A percentile compares a stretch with the other conserved stretches of the same genome.
Conservation (phyloP, 2,888 invertebrate genomes). For the Stenodema calcarata region DNA sequence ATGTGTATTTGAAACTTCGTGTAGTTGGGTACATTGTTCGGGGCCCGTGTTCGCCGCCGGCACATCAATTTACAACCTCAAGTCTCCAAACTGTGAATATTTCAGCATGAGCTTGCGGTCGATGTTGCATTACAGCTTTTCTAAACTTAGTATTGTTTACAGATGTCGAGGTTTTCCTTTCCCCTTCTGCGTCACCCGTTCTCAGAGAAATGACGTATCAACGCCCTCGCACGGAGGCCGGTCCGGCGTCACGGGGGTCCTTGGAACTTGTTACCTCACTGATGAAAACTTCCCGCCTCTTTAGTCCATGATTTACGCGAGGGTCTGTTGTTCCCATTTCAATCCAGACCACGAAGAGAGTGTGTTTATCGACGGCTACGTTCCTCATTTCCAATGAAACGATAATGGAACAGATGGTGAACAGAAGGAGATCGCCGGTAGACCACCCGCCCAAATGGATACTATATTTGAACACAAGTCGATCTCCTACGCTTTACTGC, state of each 20-base stretch:
- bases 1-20: neutral
- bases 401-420: no score
- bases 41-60: neutral
- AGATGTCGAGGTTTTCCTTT: neutral
- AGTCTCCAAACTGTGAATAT: neutral
- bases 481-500: no score
- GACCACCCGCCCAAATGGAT: no score
- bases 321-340: neutral
- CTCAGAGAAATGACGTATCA: neutral
- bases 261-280: neutral
- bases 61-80: neutral
- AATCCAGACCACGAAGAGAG: neutral
- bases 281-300: neutral
- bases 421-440: no score
- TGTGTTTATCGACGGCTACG: no score
- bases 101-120: neutral
- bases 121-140: neutral
- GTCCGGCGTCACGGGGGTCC: neutral
- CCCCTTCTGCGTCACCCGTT: neutral
- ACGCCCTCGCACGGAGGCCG: neutral
- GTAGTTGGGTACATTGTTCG: neutral
- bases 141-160: neutral
- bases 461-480: no score
- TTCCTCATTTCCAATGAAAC: no score
- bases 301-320: neutral